These are phyloP conservation scores for Tenebrosternarchus preto DNA, from an alignment of 2,113 vertebrate genomes.

Conservation along the genomic window DNA sequence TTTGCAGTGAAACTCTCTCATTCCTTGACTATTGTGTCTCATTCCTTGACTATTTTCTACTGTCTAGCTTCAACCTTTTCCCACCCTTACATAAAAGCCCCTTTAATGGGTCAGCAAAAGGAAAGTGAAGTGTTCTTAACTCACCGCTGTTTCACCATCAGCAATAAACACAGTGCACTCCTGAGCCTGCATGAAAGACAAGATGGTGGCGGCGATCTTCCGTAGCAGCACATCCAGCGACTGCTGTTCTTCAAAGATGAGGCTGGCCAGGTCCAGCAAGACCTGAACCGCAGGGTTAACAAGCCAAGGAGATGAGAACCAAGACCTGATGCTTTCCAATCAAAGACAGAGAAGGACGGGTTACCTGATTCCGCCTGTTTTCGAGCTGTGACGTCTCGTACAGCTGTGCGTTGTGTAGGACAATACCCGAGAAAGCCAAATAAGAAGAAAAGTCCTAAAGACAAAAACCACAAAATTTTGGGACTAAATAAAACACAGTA, in stretches of 20 bases:
- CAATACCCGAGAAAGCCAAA: constrained; percentile 94
- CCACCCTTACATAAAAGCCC: not conserved
- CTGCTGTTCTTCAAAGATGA: constrained; percentile 97
- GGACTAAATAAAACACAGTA: not conserved
- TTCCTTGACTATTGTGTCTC: no score
- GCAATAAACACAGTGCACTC: constrained; percentile 93
- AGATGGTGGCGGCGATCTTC: constrained; percentile 93
- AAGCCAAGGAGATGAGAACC: not conserved
- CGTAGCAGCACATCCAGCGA: constrained; percentile 91
- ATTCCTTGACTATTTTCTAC: no score
- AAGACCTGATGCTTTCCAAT: not conserved
- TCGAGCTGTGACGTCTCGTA: constrained; percentile 95
- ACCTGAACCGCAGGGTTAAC: constrained; percentile 74
- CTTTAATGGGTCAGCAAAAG: not conserved
- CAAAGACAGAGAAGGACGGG: not conserved
- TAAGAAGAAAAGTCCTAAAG: constrained; percentile 92
- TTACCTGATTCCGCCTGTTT: constrained; percentile 92
- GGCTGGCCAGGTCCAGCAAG: constrained; percentile 90
- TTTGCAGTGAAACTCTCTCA: not conserved
- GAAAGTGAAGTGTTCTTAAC: constrained; percentile 42
- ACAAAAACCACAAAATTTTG: not conserved
- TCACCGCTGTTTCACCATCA: constrained; percentile 86
- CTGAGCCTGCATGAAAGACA: constrained; percentile 97
- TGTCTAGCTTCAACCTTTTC: no score
- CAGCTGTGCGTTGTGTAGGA: constrained; percentile 94